Base-by-base conservation (phyloP, 2,113 vertebrate genomes). In the Cyrtonyx montezumae region DNA sequence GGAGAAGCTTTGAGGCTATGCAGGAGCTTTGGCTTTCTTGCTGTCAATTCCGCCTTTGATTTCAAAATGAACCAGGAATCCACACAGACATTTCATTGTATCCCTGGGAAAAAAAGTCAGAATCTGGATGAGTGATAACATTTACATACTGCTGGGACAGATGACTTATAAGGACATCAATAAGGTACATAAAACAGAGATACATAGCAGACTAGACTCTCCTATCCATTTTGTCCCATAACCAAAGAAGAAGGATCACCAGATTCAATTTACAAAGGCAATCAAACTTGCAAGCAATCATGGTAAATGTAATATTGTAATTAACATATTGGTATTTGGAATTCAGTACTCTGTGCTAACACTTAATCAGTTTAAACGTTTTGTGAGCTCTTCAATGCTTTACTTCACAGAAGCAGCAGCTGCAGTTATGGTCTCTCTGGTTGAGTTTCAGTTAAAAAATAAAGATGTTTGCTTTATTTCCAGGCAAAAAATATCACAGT, bases 331-430 rank as follows among this genome's bases (percentile, higher is more conserved):
- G 2, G 28, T 65, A 75, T 89, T 55, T 76, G 62, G 34, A 87
- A 91, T 71, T 88, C 62, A 76, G 78, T 71, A 65, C 25, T 87
- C 20, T 42, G 67, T 13, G 25, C 21, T 83, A 61, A 59, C 17
- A 45, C 13, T 48, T 88, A 70, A 81, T 86, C 67, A 65, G n/a
- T 66, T 92, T 79, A 77, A 95, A 37, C 58, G 36, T 77, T 53
- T 68, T 53, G 16, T 36, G 61, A 94, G 77, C 26, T 91, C 46
- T 74, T 70, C 53, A 37, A 17, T 19, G 26, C 12, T 42, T 82
- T 45, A 61, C 75, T 79, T 70, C 81, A 84, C 19, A 79, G 67
- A 48, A 84, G 53, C 62, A 92, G n/a, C 48, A 84, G 37, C 80
- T 91, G 61, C 69, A 65, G 40, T 42, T 71, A 9, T 17, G 51